Base-by-base conservation (phyloP, 2,113 vertebrate species). In the Chaetorhynchus papuensis region DNA sequence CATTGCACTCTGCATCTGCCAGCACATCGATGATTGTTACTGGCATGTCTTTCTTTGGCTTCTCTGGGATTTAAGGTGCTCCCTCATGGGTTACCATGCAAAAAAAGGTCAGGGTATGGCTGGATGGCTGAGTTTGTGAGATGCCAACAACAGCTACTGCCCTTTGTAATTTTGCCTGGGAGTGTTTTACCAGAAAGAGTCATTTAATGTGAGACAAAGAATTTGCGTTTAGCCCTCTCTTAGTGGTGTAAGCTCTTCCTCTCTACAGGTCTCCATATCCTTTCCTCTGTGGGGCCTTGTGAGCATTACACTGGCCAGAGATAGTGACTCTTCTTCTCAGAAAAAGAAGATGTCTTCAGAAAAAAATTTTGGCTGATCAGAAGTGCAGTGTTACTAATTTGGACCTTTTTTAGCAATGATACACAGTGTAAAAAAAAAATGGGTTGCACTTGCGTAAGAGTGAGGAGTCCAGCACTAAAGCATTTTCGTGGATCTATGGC, bases 201-300 rank as follows among this genome's bases (percentile, higher is more conserved):
- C 1, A 70, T 54, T 83, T 77, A 49, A 52, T 0, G 1, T 6
- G 8, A 80, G 30, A 35, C 15, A 66, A 79, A 76, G 31, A 78
- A 10, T 39, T 83, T 13, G 17, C 17, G 39, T 59, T 83, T 44
- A 85, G 19, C 35, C 19, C 19, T 57, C 6, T 85, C 4, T 45
- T 59, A 59, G 30, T 33, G 24, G 8, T 28, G 27, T 27, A 50
- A 30, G 17, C 10, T 78, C 9, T 6, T 15, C 35, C 14, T 89
- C 33, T 45, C 49, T 77, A 17, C 66, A 69, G 15, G 15, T 74
- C 21, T 85, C 57, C 11, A 10, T 31, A n/a, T 28, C 27, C 18
- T 87, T 82, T 28, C 44, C 0, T 0, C 57, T 69, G 5, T 3
- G 4, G 42, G 49, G 31, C 33, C 14, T 82, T 57, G 22, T 0